Conservation (phyloP, 2,888 invertebrate genomes). For the Athalia cordata region DNA sequence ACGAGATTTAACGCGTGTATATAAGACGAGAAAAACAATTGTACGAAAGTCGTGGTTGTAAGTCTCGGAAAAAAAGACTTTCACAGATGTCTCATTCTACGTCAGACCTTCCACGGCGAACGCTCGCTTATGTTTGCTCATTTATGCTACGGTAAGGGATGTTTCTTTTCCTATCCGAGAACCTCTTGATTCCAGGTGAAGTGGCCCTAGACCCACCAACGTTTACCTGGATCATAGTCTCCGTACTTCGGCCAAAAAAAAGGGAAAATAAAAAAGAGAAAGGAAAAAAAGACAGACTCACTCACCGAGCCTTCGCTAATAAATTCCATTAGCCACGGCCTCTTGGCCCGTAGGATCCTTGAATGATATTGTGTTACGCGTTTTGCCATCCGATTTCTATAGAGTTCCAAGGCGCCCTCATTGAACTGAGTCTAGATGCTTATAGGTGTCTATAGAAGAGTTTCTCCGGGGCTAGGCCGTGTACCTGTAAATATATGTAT, state of each 20-base stretch:
- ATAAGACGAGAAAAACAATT: not conserved
- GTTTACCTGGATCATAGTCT: slow-evolving; percentile 40
- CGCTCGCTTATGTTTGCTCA: slow-evolving; percentile 21
- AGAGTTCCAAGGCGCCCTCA: slow-evolving; percentile 37
- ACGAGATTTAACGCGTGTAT: not conserved
- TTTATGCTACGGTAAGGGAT: slow-evolving; percentile 1
- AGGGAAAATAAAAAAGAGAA: not conserved
- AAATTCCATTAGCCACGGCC: slow-evolving; percentile 73
- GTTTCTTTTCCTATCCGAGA: slow-evolving; percentile 25
- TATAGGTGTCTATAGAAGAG: slow-evolving; percentile 22
- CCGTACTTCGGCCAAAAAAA: not conserved
- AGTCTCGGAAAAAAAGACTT: no score
- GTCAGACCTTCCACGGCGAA: no score
- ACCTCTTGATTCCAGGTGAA: slow-evolving; percentile 53
- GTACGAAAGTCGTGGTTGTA: not conserved
- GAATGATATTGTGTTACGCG: slow-evolving; percentile 69
- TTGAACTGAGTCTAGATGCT: slow-evolving; percentile 14
- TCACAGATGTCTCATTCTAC: no score
- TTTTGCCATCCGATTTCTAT: slow-evolving; percentile 62
- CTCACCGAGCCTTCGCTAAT: slow-evolving; percentile 63
- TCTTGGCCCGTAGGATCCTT: slow-evolving; percentile 63
- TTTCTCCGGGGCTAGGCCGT: not conserved
- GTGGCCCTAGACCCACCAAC: slow-evolving; percentile 31
- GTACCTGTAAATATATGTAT: not conserved
- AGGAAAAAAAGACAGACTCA: slow-evolving; percentile 22